Base-by-base conservation (phyloP, 2,888 invertebrate species). In the Drosophila macrospina region DNA sequence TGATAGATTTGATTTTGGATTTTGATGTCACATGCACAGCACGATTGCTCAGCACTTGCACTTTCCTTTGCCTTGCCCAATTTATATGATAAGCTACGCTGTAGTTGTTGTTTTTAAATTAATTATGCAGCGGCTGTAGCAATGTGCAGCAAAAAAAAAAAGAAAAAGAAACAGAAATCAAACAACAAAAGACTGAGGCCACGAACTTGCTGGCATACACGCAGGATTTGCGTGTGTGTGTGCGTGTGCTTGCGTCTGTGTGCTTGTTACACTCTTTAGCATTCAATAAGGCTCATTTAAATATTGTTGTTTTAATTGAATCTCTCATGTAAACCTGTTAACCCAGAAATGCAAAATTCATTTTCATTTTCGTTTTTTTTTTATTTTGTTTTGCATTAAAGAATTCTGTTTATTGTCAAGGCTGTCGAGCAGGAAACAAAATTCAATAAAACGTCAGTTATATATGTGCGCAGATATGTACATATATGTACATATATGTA, bases 101-200 rank as follows among this genome's bases (percentile, higher is more conserved):
- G 20, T 13, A 55, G 41, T 62, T 16, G 20, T 28, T 44, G 26
- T 8, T 24, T 69, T 60, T 64, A 50, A 69, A 84, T 86, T 84
- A 74, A 69, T 72, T 86, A 84, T 84, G 82, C 84, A 63, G 56
- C 48, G 44, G 42, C n/a, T 51, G 36, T 54, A 74, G 65, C 63
- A 59, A 78, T 68, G 74, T 66, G 76, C 77, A n/a, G n/a, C n/a
- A n/a, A n/a, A n/a, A n/a, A n/a, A n/a, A n/a, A n/a, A n/a, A n/a
- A n/a, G n/a, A n/a, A n/a, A n/a, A n/a, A n/a, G n/a, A 79, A 62
- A 51, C 54, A 28, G 66, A 52, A 36, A 15, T 24, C 28, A 61
- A 82, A n/a, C n/a, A 73, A 69, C 74, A 57, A 85, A 84, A 80
- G 80, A 87, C 87, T 85, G 62, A 59, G 78, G 80, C 54, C 76